Evolutionary conservation across 2,113 vertebrate species (phyloP).

Genomic region (Edolisoma coerulescens): DNA sequence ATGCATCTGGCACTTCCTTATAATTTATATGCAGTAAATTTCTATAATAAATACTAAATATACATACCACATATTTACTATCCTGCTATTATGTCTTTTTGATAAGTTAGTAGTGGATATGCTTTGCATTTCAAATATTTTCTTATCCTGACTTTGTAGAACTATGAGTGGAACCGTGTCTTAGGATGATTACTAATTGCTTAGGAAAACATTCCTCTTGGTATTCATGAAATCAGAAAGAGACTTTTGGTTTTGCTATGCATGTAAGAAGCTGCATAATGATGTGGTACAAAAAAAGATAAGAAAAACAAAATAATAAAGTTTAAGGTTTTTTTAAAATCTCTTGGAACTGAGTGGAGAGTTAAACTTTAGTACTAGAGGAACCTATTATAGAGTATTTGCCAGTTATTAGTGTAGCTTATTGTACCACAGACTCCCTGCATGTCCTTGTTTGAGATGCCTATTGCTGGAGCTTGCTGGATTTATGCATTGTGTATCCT

Average conservation of each 20-base stretch:
- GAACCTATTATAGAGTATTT: background rate
- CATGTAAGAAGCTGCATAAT: background rate
- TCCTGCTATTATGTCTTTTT: constrained; percentile 33
- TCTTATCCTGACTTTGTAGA: background rate
- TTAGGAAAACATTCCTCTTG: constrained; percentile 8
- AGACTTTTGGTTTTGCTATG: background rate
- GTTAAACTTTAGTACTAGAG: background rate
- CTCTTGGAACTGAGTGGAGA: background rate
- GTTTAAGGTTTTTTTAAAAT: background rate
- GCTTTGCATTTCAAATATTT: constrained; percentile 46
- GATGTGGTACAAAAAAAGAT: background rate
- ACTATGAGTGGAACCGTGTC: background rate
- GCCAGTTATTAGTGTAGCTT: background rate
- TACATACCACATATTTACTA: constrained; percentile 37
- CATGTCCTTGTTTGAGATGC: background rate
- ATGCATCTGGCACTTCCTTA: constrained; percentile 23
- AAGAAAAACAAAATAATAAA: constrained; percentile 4
- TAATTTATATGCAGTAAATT: constrained; percentile 35
- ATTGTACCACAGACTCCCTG: background rate
- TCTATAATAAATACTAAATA: constrained; percentile 53
- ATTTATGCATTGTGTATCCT: background rate
- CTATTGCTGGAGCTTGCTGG: background rate
- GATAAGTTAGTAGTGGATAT: constrained; percentile 16
- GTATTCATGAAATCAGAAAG: constrained; percentile 42
- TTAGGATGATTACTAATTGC: constrained; percentile 31